Conservation (phyloP, 2,113 vertebrate species). For the Todiramphus chloris region DNA sequence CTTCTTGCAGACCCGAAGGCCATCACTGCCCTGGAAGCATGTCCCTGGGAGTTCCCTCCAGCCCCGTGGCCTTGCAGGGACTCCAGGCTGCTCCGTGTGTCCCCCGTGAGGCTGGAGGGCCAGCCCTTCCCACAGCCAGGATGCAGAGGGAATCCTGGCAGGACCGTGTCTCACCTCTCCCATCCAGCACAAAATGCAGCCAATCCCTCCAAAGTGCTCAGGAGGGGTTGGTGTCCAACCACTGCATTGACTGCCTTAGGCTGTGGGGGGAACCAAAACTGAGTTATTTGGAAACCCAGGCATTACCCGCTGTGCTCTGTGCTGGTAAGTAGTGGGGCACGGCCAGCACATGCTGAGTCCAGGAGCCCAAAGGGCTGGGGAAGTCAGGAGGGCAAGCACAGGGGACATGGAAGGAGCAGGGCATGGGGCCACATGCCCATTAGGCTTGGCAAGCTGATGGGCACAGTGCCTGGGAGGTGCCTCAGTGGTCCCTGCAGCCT, state of each 20-base stretch:
- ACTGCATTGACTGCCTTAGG: rapidly evolving
- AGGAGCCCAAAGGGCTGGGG: neutral
- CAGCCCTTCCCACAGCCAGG: neutral
- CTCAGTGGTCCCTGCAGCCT: neutral
- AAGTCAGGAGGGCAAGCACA: neutral
- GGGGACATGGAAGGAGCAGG: neutral
- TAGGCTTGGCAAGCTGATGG: neutral
- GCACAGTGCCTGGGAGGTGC: rapidly evolving
- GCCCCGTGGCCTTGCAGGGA: neutral
- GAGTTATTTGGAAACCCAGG: neutral
- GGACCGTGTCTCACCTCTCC: neutral
- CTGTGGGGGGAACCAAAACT: neutral
- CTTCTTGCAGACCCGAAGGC: neutral
- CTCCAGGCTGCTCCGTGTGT: neutral
- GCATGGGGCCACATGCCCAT: neutral
- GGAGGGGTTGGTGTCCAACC: rapidly evolving
- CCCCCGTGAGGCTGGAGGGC: rapidly evolving
- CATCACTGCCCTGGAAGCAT: neutral
- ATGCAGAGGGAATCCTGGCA: neutral
- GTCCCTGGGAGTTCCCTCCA: neutral
- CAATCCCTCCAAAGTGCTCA: neutral
- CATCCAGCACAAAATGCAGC: neutral
- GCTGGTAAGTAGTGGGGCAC: neutral
- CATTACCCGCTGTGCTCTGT: rapidly evolving
- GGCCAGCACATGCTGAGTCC: neutral